These are phyloP conservation scores for Peromyscus attwateri DNA, from an alignment of 2,797 vertebrate genomes.

Conservation along the genomic window DNA sequence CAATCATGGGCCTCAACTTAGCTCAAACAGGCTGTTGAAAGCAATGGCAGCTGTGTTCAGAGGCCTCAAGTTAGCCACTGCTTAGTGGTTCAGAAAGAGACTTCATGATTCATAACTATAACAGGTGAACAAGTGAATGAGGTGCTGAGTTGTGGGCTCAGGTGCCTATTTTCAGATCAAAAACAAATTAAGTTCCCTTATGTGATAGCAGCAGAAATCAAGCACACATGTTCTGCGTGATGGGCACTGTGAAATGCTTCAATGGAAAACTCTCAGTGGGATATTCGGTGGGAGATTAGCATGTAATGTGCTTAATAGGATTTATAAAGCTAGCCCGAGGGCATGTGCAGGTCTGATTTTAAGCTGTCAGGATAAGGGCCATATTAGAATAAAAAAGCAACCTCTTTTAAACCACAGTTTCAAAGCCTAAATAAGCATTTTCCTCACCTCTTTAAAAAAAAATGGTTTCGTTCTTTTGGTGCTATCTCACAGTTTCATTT, in stretches of 20 bases:
- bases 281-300: conserved; percentile 56
- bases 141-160: not conserved
- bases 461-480: conserved; percentile 56
- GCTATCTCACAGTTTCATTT: conserved; percentile 74
- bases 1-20: not conserved
- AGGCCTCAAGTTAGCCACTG: not conserved
- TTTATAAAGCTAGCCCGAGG: conserved; percentile 60
- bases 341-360: conserved; percentile 74
- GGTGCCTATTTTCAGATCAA: conserved; percentile 19
- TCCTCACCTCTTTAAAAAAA: not conserved
- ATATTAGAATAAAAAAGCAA: conserved; percentile 74
- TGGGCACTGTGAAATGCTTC: not conserved
- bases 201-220: conserved; percentile 12
- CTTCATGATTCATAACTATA: not conserved
- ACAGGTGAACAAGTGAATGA: not conserved
- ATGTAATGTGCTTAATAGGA: conserved; percentile 63
- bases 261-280: conserved; percentile 62
- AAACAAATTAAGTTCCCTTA: not conserved
- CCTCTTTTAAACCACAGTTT: conserved; percentile 47
- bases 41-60: not conserved
- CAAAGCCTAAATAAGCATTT: conserved; percentile 68
- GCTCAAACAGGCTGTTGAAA: not conserved
- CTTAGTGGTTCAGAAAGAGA: not conserved
- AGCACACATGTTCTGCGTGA: not conserved
- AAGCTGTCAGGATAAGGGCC: conserved; percentile 61